Evolutionary conservation across 2,888 invertebrate species (phyloP).

Genomic region (Chymomyza amoena): DNA sequence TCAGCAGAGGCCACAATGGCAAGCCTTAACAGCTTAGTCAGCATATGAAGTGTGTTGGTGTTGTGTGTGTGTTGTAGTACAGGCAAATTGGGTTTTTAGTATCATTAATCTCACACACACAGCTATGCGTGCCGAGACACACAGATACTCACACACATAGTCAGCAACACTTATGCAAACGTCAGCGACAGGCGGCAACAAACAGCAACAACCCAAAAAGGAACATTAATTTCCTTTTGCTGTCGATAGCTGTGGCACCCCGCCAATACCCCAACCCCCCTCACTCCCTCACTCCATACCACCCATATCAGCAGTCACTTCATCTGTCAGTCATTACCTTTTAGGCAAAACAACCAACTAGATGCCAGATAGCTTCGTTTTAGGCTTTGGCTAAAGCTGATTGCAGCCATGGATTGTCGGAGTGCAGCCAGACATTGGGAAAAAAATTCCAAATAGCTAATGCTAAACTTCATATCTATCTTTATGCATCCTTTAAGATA

Average conservation of each 20-base stretch:
- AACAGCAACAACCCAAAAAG: constrained; percentile 47
- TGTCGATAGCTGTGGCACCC: constrained; percentile 29
- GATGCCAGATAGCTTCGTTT: constrained; percentile 32
- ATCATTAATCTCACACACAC: constrained; percentile 63
- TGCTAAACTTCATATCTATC: constrained; percentile 5
- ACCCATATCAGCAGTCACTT: neutral
- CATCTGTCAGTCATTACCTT: constrained; percentile 37
- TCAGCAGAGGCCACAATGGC: constrained; percentile 39
- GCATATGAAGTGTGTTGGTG: neutral
- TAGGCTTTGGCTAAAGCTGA: constrained; percentile 58
- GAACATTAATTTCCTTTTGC: constrained; percentile 76
- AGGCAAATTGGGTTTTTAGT: constrained; percentile 58
- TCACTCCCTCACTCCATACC: neutral
- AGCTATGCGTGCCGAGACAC: constrained; percentile 36
- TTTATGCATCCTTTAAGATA: constrained; percentile 26
- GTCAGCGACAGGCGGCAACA: constrained; percentile 53
- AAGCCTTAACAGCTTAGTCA: neutral
- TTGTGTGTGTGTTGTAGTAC: constrained; percentile 18
- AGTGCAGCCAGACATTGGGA: constrained; percentile 12
- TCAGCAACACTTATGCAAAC: constrained; percentile 16
- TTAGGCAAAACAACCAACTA: constrained; percentile 26
- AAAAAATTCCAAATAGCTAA: constrained; percentile 12
- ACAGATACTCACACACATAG: constrained; percentile 61
- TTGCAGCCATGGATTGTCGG: constrained; percentile 56
- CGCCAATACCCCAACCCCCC: neutral